phyloP scores from a whole-genome alignment of 2,797 vertebrate species.

The Sarcoramphus papa region DNA sequence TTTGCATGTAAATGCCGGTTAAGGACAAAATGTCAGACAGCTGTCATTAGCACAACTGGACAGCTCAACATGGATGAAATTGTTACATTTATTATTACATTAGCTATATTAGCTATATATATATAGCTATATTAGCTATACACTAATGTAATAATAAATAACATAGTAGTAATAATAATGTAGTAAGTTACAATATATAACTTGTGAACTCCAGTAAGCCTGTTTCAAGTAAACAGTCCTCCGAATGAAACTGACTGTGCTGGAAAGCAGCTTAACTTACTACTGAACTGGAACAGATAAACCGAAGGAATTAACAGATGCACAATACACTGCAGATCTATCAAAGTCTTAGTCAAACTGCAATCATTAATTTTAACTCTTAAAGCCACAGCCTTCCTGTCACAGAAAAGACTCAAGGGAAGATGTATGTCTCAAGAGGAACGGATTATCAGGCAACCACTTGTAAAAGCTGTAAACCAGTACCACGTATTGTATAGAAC shows the following conservation, averaged over 20 bases:
- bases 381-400: neutral
- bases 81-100: neutral
- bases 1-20: neutral
- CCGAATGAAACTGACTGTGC: neutral
- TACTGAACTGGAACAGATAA: neutral
- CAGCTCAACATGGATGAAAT: neutral
- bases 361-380: neutral
- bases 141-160: neutral
- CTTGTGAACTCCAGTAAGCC: neutral
- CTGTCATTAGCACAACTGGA: neutral
- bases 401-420: neutral
- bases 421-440: neutral
- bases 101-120: neutral
- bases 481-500: neutral
- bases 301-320: neutral
- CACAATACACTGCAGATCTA: neutral
- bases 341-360: neutral
- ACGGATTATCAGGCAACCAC: neutral
- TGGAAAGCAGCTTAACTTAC: neutral
- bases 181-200: neutral
- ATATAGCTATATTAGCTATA: neutral
- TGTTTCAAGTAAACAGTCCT: neutral
- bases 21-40: neutral
- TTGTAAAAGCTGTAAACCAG: neutral
- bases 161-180: neutral